Base-by-base conservation (phyloP, 1,140 invertebrate genomes). In the Drosophila nikananu region DNA sequence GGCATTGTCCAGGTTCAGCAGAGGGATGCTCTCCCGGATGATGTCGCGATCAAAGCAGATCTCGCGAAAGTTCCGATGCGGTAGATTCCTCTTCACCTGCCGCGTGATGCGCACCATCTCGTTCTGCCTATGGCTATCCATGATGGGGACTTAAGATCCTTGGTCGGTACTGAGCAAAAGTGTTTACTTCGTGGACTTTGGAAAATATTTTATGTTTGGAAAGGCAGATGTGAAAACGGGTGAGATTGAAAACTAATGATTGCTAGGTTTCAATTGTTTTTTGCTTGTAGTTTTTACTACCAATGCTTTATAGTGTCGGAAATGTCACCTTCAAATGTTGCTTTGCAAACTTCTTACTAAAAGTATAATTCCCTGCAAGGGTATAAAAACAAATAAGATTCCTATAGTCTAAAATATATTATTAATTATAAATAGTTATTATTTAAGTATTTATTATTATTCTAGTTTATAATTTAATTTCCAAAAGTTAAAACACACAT, bases 21-120 rank as follows among this genome's bases (percentile, higher is more conserved):
- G 72, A 8, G 32, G 21, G 23, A 90, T 90, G 6, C 46, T 52
- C 0, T 63, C 35, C 12, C 75, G 64, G 7, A 91, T 90, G 17
- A 52, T n/a, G 7, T 80, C 32, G 19, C 71, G 66, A 62, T 91
- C 84, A 15, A 91, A 91, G 46, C 59, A 77, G 23, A 91, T 73
- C 19, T 90, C 79, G 9, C 86, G 86, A 15, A 89, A 89, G 32
- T 73, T 59, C 39, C 86, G 86, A 27, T 81, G 76, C 0, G 86
- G 86, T 3, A 83, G 23, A 3, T 87, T 87, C n/a, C 77, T 66
- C 39, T 57, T 64, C 13, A 87, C 73, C 42, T 80, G 48, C 7
- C 77, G 72, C 42, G 63, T 48, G 8, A 87, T 83, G 25, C 77
- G 72, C 21, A 46, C 42, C n/a, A 73, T 52, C 35, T 83, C 77